Evolutionary conservation across 1,140 invertebrate species (phyloP), one percentile per base, ranked within the genome.

Genomic region (Capitella teleta): DNA sequence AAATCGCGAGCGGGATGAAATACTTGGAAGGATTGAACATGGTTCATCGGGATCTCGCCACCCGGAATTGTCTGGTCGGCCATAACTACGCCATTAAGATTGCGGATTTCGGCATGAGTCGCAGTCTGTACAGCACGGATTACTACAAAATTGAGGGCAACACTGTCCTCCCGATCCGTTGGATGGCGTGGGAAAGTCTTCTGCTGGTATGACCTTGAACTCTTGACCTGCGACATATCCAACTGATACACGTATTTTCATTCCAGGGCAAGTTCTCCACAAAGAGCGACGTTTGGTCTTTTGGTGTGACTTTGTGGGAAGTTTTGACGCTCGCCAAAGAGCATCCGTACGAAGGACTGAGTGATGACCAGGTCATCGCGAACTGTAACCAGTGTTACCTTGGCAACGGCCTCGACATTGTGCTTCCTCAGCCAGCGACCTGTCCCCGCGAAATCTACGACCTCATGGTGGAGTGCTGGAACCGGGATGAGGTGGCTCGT

Each of bases 121-220:
- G 87, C 61, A 84, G 34, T 10, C 45, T 47, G 14, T 42, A 53
- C 40, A 47, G 44, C 23, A 21, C 38, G 14, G 52, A 53, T 40
- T 57, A 54, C 42, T 51, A 50, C 67, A 81, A 83, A 61, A 80
- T 87, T 4, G 86, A 87, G 60, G 86, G 84, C 1, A 79, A 81
- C 25, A 80, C 83, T 49, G 81, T 85, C 0, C 67, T 91, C 51
- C 87, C 88, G 0, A 79, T 92, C 46, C 77, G 88, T 24, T 91
- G 87, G 88, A 88, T 88, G 78, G 83, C 87, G 18, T 88, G 86
- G 86, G 86, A 89, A 70, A 85, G 83, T 63, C 79, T 87, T 56
- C 21, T 54, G 18, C 41, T 51, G 48, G 53, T 54, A n/a, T n/a
- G n/a, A n/a, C 8, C 4, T n/a, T 26, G 19, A n/a, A n/a, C 32